Base-by-base conservation (phyloP, 1,140 invertebrate species). In the Drosophila ogumai region DNA sequence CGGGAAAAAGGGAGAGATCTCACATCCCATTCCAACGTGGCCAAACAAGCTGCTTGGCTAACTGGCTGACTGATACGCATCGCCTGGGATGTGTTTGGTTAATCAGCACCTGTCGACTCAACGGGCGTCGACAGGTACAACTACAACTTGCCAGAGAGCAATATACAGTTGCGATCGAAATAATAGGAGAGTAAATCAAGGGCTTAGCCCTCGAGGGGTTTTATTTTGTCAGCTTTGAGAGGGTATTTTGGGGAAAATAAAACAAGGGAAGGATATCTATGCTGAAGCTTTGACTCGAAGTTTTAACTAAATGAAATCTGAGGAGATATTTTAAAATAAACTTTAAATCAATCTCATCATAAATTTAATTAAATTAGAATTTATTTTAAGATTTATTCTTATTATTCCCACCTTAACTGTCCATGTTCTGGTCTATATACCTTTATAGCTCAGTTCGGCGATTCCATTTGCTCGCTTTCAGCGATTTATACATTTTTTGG, bases 41-140 rank as follows among this genome's bases (percentile, higher is more conserved):
- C 66, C 52, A 72, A 73, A 73, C 67, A 73, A 73, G 55, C 57
- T 75, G 82, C 82, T 82, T 82, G 81, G 75, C 84, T 79, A 87
- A 85, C 82, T 88, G 85, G 67, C 84, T 87, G 84, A 88, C 84
- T 84, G 84, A 87, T 87, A 87, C 84, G 84, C 84, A 87, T 87
- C 82, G 76, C 82, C 44, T 69, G 63, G 79, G 63, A 84, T 90
- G 80, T 88, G 80, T 87, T 87, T 84, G 84, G 66, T 87, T 90
- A 90, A 90, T 87, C 84, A 87, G 84, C 84, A 87, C 85, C 84
- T 87, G 84, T 88, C 84, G 85, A 57, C 75, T 78, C 65, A 61
- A 69, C 64, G 57, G 64, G 63, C 72, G 75, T 58, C 73, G 79
- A 81, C 82, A 86, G 82, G 82, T 86, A 86, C 69, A 71, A 54